A percentile compares a stretch with the other conserved stretches of the same genome.
Evolutionary conservation across 2,888 invertebrate genomes (phyloP).

Genomic region (Cephus pulcher): DNA sequence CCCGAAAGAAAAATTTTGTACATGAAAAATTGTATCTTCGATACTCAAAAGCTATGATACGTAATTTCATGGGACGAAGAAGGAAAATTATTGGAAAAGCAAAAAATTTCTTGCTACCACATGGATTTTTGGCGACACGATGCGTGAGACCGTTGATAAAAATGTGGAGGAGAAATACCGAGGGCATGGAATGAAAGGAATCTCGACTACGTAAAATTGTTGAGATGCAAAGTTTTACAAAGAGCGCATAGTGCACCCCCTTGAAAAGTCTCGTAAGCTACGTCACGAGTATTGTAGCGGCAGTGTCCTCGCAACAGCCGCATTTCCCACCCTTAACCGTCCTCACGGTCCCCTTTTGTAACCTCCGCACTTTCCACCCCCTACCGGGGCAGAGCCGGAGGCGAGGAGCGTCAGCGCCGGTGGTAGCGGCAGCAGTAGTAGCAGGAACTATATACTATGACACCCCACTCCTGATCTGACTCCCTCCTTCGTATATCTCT

Average conservation of each 20-base stretch:
- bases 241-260: not conserved
- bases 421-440: not conserved
- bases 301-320: not conserved
- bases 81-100: not conserved
- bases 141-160: not conserved
- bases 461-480: not conserved
- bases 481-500: not conserved
- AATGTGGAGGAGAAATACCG: not conserved
- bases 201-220: not conserved
- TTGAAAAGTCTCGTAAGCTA: not conserved
- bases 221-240: not conserved
- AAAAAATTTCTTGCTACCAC: no score
- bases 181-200: not conserved
- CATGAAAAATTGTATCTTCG: not conserved
- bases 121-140: no score
- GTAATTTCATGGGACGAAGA: not conserved
- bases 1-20: not conserved
- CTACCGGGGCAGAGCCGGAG: not conserved
- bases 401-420: not conserved
- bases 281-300: not conserved
- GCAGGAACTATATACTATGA: not conserved
- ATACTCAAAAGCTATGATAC: not conserved
- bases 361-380: slow-evolving; percentile 38
- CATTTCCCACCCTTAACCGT: slow-evolving; percentile 59
- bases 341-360: slow-evolving; percentile 33